These are phyloP conservation scores for Melanargia galathea DNA, from an alignment of 2,888 invertebrate genomes.

Conservation along the genomic window DNA sequence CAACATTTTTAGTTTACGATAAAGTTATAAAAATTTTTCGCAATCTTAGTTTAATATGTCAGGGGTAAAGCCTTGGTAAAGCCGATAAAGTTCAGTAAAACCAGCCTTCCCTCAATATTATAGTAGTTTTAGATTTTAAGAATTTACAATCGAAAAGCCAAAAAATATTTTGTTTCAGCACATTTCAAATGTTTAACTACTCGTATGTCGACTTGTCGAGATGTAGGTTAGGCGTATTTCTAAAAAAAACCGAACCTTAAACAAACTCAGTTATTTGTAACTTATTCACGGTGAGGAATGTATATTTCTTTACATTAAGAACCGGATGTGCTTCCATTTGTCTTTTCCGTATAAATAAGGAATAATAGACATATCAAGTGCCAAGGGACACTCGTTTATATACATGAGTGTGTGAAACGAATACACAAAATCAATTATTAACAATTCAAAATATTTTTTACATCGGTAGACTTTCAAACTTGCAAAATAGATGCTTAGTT, in stretches of 20 bases:
- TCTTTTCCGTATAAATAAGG: constrained; percentile 22
- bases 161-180: neutral
- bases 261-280: neutral
- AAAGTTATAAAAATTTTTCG: neutral
- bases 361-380: constrained; percentile 33
- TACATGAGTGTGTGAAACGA: constrained; percentile 31
- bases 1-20: too few species aligned
- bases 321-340: constrained; percentile 6
- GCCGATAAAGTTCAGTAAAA: neutral
- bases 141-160: neutral
- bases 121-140: neutral
- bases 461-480: constrained; percentile 14
- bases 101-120: neutral
- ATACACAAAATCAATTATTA: constrained; percentile 34
- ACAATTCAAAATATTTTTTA: constrained; percentile 33
- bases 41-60: neutral
- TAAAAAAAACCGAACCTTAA: too few species aligned
- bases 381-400: constrained; percentile 36
- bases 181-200: neutral
- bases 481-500: constrained; percentile 6
- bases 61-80: neutral
- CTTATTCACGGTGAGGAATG: neutral
- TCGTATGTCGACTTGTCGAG: too few species aligned
- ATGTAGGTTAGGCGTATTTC: too few species aligned
- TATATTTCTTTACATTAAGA: constrained; percentile 1